Conservation (phyloP, 2,888 invertebrate genomes). For the Leucophenga montana region DNA sequence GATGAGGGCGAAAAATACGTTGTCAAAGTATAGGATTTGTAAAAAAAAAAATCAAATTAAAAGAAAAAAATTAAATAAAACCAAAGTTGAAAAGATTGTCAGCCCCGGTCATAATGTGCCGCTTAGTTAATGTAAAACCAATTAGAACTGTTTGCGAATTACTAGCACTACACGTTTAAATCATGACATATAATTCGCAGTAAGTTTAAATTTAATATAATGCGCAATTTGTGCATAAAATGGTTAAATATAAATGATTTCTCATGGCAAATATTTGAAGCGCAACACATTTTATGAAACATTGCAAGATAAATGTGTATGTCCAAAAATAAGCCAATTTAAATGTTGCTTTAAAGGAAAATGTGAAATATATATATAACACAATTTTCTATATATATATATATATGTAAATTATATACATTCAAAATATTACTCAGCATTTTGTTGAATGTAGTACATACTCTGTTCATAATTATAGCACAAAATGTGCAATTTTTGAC, state of each 20-base stretch:
- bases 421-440: neutral
- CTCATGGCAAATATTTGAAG: no score
- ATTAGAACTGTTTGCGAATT: neutral
- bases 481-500: neutral
- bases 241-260: no score
- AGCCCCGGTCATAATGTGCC: no score
- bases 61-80: no score
- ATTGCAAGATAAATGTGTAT: neutral
- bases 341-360: neutral
- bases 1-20: no score
- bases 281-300: no score
- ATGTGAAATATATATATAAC: neutral
- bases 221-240: neutral
- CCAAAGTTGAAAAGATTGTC: no score
- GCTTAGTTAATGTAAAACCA: no score
- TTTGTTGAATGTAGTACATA: neutral
- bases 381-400: no score
- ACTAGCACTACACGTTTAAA: neutral
- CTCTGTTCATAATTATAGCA: neutral
- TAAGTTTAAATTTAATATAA: neutral
- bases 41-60: no score
- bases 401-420: neutral
- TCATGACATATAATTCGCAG: neutral
- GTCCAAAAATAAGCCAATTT: neutral
- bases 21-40: no score